These are phyloP conservation scores for Ploceus nigricollis DNA, from an alignment of 2,113 vertebrate species.

Conservation along the genomic window DNA sequence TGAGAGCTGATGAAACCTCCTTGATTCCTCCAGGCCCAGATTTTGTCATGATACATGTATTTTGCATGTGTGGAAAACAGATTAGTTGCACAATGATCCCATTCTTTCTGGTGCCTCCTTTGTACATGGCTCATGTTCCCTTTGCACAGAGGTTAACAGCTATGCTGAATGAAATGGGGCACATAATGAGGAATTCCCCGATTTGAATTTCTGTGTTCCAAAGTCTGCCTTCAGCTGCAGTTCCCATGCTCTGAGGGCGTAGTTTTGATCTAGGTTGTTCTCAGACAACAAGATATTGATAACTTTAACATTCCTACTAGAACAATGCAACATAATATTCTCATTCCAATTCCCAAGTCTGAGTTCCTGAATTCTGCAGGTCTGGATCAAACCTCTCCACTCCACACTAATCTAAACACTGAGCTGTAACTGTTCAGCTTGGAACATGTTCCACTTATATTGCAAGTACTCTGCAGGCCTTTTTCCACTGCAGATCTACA, in stretches of 20 bases:
- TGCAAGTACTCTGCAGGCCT: not conserved
- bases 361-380: not conserved
- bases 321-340: not conserved
- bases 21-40: not conserved
- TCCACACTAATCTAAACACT: not conserved
- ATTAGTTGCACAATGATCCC: not conserved
- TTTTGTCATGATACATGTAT: accelerated
- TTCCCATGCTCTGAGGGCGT: not conserved
- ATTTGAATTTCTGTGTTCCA: not conserved
- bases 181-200: not conserved
- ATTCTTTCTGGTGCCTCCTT: not conserved
- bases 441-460: not conserved
- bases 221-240: not conserved
- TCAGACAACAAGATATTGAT: not conserved
- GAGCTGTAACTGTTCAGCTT: not conserved
- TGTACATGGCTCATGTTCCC: not conserved
- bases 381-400: not conserved
- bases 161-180: not conserved
- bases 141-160: not conserved
- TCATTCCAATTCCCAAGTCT: not conserved
- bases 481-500: constrained; percentile 12
- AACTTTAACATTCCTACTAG: not conserved
- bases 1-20: not conserved
- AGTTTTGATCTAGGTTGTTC: not conserved
- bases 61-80: not conserved